phyloP scores from a whole-genome alignment of 2,888 invertebrate genomes.

The Lymantria dispar region DNA sequence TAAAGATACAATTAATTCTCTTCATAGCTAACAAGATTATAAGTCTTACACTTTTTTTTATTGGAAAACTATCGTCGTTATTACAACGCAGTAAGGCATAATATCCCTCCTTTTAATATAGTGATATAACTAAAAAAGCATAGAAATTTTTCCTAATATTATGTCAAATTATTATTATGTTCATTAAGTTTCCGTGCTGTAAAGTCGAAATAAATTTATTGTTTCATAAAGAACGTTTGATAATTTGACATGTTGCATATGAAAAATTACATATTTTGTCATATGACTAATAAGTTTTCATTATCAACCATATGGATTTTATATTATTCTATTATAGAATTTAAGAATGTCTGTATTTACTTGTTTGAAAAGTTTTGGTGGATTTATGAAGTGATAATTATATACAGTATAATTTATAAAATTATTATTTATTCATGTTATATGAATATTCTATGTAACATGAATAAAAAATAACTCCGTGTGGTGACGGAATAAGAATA shows the following conservation, averaged over 20 bases:
- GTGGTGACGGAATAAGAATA: too few relatives aligned
- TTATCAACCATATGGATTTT: too few relatives aligned
- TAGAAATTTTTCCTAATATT: conserved; percentile 24
- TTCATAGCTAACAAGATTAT: conserved; percentile 24
- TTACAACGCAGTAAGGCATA: conserved; percentile 11
- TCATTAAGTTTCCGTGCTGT: conserved; percentile 37
- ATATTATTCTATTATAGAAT: too few relatives aligned
- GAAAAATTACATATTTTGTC: conserved; percentile 32
- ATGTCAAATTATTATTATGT: conserved; percentile 38
- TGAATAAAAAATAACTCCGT: too few relatives aligned
- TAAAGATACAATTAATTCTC: conserved; percentile 30
- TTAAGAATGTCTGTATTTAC: too few relatives aligned
- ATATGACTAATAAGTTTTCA: conserved; percentile 26
- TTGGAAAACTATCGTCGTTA: conserved; percentile 4
- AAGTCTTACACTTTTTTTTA: conserved; percentile 5
- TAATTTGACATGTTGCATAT: conserved; percentile 21
- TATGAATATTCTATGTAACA: too few relatives aligned
- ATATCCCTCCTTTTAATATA: conserved; percentile 5
- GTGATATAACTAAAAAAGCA: conserved; percentile 12
- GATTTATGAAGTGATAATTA: too few relatives aligned
- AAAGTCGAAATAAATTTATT: conserved; percentile 24
- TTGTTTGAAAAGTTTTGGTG: too few relatives aligned
- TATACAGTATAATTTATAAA: too few relatives aligned
- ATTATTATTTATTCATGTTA: too few relatives aligned
- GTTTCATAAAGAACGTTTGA: conserved; percentile 31